Conservation (phyloP, 2,888 invertebrate genomes). For the Thecophora atra region DNA sequence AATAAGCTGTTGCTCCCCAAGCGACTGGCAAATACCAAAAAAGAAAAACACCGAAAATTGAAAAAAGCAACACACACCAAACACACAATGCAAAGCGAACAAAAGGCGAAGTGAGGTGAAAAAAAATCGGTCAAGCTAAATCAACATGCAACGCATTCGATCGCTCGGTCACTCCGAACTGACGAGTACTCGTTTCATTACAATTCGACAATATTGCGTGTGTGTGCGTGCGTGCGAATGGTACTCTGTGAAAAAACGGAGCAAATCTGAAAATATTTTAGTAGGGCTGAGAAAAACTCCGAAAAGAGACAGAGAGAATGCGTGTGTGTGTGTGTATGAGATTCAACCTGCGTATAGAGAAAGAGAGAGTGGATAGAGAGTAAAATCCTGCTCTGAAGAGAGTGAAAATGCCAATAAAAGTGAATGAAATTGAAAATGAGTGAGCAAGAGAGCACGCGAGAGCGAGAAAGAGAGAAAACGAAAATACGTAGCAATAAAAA, state of each 20-base stretch:
- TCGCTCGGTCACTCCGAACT: neutral
- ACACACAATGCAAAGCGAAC: neutral
- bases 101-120: slow-evolving; percentile 9
- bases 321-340: too few relatives aligned
- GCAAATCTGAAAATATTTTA: too few relatives aligned
- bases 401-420: neutral
- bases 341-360: too few relatives aligned
- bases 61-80: neutral
- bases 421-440: slow-evolving; percentile 3
- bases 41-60: slow-evolving; percentile 16
- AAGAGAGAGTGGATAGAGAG: neutral
- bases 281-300: too few relatives aligned
- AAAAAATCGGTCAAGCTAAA: slow-evolving; percentile 3
- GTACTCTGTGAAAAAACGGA: too few relatives aligned
- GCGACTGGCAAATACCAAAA: slow-evolving; percentile 30
- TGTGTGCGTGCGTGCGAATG: too few relatives aligned
- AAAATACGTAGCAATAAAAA: neutral
- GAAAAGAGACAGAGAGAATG: neutral
- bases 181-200: too few relatives aligned
- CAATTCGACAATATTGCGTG: too few relatives aligned
- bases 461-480: neutral
- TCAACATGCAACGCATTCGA: slow-evolving; percentile 23
- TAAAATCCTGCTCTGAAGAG: neutral
- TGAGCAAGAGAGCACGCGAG: neutral
- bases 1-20: slow-evolving; percentile 41